phyloP scores from a whole-genome alignment of 2,797 vertebrate genomes.

The Lindbergichthys nudifrons region DNA sequence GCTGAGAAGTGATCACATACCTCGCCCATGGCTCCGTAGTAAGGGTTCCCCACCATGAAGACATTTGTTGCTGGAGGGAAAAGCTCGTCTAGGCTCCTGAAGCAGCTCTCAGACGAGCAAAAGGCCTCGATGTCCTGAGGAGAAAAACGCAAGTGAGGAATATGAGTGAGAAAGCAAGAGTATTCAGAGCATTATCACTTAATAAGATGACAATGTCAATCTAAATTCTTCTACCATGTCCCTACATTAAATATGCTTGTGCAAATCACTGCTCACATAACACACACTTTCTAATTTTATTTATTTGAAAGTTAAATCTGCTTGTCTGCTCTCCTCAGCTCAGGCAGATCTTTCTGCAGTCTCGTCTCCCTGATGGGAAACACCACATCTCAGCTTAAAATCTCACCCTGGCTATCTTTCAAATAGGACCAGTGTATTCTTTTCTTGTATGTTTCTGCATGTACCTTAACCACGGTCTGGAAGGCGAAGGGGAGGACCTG shows the following conservation, averaged over 20 bases:
- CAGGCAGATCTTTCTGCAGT: not conserved
- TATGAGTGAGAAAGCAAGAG: not conserved
- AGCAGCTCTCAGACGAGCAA: slow-evolving; percentile 87
- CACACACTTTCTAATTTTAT: not conserved
- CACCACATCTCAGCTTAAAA: not conserved
- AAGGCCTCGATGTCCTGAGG: slow-evolving; percentile 91
- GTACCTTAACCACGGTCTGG: slow-evolving; percentile 95
- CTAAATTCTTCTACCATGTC: not conserved
- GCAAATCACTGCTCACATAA: not conserved
- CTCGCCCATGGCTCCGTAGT: slow-evolving; percentile 96
- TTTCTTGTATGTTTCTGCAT: not conserved
- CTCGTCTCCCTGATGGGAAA: not conserved
- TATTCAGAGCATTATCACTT: not conserved
- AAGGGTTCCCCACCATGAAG: slow-evolving; percentile 97
- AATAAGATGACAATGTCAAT: not conserved
- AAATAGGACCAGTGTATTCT: not conserved
- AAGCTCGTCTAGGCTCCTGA: slow-evolving; percentile 92
- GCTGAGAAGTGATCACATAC: slow-evolving; percentile 70
- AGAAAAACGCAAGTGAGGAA: not conserved
- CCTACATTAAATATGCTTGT: no score
- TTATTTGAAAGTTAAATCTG: not conserved
- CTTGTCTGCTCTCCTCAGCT: not conserved
- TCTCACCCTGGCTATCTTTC: not conserved
- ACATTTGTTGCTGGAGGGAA: slow-evolving; percentile 89
- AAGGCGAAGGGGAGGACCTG: slow-evolving; percentile 93